A percentile compares a stretch with the other conserved stretches of the same genome.
These are phyloP conservation scores for Hyposmocoma kahamanoa DNA, from an alignment of 1,140 invertebrate genomes.

Conservation along the genomic window DNA sequence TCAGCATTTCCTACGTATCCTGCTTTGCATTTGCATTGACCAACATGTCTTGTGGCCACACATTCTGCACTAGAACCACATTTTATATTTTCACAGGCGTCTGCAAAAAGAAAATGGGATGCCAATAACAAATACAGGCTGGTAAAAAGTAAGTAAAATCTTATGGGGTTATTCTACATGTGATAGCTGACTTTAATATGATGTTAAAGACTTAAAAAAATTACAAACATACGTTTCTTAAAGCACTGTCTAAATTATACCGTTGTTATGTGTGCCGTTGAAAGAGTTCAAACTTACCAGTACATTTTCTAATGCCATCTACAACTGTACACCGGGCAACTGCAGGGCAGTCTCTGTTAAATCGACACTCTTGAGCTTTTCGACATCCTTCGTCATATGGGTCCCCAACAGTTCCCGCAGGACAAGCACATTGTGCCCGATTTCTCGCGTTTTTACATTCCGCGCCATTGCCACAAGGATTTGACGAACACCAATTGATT, in stretches of 20 bases:
- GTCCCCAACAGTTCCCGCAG: slow-evolving; percentile 85
- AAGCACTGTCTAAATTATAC: not conserved
- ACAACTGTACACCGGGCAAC: slow-evolving; percentile 82
- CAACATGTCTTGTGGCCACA: slow-evolving; percentile 80
- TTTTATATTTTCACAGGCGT: slow-evolving; percentile 82
- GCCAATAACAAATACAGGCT: no score
- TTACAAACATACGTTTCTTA: no score
- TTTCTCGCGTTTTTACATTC: slow-evolving; percentile 88
- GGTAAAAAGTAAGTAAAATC: no score
- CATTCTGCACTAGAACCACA: slow-evolving; percentile 92
- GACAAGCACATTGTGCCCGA: slow-evolving; percentile 87
- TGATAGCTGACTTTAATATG: no score
- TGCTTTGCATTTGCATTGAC: slow-evolving; percentile 83
- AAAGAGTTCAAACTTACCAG: slow-evolving; percentile 55
- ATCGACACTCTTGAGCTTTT: slow-evolving; percentile 83
- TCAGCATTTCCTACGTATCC: slow-evolving; percentile 86
- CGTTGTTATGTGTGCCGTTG: not conserved
- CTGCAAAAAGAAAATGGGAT: slow-evolving; percentile 55
- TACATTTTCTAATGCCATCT: slow-evolving; percentile 83
- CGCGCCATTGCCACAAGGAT: slow-evolving; percentile 88
- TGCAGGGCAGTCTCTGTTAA: slow-evolving; percentile 84
- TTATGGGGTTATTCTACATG: not conserved
- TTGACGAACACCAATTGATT: slow-evolving; percentile 85
- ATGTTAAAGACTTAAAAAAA: no score
- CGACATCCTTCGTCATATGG: slow-evolving; percentile 87